Evolutionary conservation across 1,140 invertebrate species (phyloP).

Genomic region (Holcopasites calliopsidis): DNA sequence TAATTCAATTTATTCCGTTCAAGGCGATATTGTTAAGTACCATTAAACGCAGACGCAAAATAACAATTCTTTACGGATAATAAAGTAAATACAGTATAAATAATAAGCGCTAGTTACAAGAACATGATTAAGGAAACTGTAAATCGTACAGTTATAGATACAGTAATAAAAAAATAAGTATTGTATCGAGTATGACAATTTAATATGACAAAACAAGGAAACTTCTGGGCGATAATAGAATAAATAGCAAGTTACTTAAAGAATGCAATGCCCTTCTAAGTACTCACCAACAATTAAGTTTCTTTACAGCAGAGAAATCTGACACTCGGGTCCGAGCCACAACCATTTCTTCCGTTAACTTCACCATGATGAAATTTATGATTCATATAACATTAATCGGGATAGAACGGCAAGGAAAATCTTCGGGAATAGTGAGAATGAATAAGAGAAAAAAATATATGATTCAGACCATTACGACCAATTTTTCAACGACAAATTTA

Average conservation of each 20-base stretch:
- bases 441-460: slow-evolving; percentile 30
- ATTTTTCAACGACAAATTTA: slow-evolving; percentile 41
- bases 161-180: background rate
- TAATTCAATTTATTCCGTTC: background rate
- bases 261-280: slow-evolving; percentile 14
- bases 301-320: slow-evolving; percentile 89
- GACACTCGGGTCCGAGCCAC: slow-evolving; percentile 92
- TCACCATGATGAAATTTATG: slow-evolving; percentile 82
- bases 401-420: background rate
- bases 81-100: background rate
- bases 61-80: background rate
- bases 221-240: background rate
- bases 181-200: slow-evolving; percentile 5
- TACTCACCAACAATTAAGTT: slow-evolving; percentile 94
- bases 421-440: background rate
- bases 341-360: slow-evolving; percentile 94
- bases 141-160: background rate
- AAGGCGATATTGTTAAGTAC: background rate
- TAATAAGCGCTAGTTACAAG: too few species aligned
- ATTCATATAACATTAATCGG: slow-evolving; percentile 2
- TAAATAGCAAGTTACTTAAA: background rate
- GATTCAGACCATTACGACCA: slow-evolving; percentile 34
- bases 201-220: background rate
- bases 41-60: background rate
- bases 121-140: background rate